Evolutionary conservation across 1,140 invertebrate genomes (phyloP).

Genomic region (Cyrtorhinus lividipennis): DNA sequence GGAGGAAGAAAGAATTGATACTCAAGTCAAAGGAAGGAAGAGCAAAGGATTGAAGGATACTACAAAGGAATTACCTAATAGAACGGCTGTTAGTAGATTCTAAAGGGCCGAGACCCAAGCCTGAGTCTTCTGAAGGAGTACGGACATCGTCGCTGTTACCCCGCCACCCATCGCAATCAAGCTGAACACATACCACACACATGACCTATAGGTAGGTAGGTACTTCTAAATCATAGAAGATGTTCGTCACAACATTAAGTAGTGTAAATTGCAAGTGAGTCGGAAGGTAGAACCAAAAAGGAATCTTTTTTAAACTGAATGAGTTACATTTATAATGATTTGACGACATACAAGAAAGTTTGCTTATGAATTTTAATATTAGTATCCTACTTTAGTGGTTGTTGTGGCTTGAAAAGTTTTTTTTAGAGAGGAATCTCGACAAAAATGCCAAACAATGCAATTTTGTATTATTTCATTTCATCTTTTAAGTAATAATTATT

Average conservation of each 20-base stretch:
- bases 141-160: conserved; percentile 39
- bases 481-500: no score
- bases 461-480: no score
- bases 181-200: conserved; percentile 22
- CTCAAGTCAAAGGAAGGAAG: neutral
- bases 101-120: conserved; percentile 53
- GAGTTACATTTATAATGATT: no score
- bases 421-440: no score
- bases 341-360: no score
- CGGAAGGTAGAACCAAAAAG: neutral
- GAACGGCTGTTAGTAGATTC: conserved; percentile 22
- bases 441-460: no score
- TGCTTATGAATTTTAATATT: no score
- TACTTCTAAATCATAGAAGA: conserved; percentile 12
- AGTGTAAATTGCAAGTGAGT: neutral
- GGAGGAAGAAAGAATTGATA: neutral
- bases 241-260: conserved; percentile 4
- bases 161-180: conserved; percentile 21
- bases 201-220: conserved; percentile 18
- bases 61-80: conserved; percentile 22
- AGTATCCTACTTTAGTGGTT: no score
- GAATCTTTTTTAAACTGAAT: neutral
- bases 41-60: neutral
- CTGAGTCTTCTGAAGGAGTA: conserved; percentile 69
- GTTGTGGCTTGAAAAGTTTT: no score